phyloP scores from a whole-genome alignment of 2,113 vertebrate species.

The Sarotherodon lohbergeri region DNA sequence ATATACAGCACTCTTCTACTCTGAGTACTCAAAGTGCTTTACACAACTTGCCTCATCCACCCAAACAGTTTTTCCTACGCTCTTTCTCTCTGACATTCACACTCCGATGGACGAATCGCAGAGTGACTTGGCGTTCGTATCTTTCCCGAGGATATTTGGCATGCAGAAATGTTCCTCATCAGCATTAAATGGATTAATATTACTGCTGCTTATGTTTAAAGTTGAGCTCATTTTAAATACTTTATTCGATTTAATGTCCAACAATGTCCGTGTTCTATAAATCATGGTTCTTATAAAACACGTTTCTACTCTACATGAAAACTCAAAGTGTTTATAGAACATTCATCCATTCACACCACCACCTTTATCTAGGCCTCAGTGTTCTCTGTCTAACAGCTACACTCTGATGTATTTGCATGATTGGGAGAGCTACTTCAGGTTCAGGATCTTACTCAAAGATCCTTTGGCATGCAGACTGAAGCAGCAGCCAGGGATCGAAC shows the following conservation, averaged over 20 bases:
- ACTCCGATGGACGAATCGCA: background rate
- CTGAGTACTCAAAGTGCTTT: background rate
- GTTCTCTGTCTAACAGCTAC: background rate
- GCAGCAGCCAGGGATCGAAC: background rate
- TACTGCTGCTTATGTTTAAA: background rate
- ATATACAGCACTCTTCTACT: background rate
- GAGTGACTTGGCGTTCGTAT: background rate
- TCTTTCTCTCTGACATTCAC: background rate
- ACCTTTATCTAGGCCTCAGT: background rate
- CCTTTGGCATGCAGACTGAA: background rate
- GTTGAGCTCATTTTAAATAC: background rate
- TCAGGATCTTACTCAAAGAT: background rate
- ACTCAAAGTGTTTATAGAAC: accelerated
- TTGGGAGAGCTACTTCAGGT: background rate
- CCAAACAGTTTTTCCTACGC: background rate
- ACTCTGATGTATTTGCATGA: background rate
- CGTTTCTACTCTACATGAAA: background rate
- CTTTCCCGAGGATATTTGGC: background rate
- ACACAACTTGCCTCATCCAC: background rate
- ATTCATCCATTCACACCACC: background rate
- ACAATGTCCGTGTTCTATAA: background rate
- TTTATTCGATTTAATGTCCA: background rate
- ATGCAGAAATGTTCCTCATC: background rate
- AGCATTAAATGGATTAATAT: background rate
- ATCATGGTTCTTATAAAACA: background rate